Percentiles rank a stretch among this genome's conserved stretches.
Evolutionary conservation across 2,113 vertebrate species (phyloP).

Genomic region (Apistogramma diplotaenia): DNA sequence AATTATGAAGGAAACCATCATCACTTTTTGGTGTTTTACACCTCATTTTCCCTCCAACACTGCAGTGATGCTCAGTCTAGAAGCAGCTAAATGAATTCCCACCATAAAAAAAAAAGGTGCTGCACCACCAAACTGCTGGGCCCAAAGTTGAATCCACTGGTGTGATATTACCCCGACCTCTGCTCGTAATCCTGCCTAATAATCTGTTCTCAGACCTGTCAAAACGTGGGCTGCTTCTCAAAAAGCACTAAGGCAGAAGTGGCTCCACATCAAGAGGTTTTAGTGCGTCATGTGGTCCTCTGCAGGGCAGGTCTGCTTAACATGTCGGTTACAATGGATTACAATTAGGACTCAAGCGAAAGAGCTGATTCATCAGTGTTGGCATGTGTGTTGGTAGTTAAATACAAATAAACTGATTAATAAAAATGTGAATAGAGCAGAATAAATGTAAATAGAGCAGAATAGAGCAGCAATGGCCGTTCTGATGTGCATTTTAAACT

Average conservation of each 20-base stretch:
- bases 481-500: neutral
- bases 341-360: rapidly evolving
- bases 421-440: too few relatives aligned
- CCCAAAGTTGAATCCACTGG: neutral
- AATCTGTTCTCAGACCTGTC: neutral
- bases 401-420: neutral
- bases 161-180: neutral
- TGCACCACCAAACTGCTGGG: neutral
- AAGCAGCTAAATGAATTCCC: neutral
- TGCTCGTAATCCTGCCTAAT: neutral
- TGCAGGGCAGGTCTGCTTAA: neutral
- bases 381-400: neutral
- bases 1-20: neutral
- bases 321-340: neutral
- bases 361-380: neutral
- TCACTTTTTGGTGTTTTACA: too few relatives aligned
- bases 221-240: rapidly evolving
- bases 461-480: too few relatives aligned
- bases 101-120: neutral
- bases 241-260: neutral
- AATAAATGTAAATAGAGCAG: too few relatives aligned
- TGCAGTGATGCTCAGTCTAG: neutral
- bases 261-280: neutral
- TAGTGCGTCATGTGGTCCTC: neutral
- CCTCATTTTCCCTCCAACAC: neutral